Percentiles rank a stretch among this genome's conserved stretches.
Evolutionary conservation across 1,140 invertebrate genomes (phyloP).

Genomic region (Bradynema listronoti): DNA sequence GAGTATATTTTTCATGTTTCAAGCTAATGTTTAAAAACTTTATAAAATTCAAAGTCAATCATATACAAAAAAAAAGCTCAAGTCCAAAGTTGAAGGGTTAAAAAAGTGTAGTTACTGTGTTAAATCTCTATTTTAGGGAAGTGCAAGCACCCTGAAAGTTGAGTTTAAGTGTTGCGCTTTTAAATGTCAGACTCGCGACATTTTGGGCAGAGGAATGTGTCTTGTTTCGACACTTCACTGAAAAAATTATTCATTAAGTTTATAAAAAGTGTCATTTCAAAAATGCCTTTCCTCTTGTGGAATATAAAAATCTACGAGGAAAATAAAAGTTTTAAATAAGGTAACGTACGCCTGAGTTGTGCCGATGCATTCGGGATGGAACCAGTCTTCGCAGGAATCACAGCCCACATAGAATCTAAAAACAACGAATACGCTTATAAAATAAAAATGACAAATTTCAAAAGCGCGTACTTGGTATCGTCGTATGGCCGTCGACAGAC

Average conservation of each 20-base stretch:
- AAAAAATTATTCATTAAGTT: neutral
- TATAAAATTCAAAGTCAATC: no score
- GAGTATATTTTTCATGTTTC: no score
- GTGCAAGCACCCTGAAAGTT: no score
- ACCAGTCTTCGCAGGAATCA: conserved; percentile 96
- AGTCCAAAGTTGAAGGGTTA: no score
- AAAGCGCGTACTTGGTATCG: conserved; percentile 74
- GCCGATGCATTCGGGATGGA: conserved; percentile 91
- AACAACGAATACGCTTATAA: neutral
- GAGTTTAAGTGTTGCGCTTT: no score
- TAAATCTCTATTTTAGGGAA: no score
- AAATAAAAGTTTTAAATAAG: neutral
- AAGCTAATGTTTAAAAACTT: no score
- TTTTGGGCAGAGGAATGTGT: conserved; percentile 5
- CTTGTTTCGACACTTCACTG: neutral
- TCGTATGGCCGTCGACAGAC: conserved; percentile 91
- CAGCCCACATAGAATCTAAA: conserved; percentile 74
- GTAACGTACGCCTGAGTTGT: conserved; percentile 70
- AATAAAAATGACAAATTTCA: neutral
- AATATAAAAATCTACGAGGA: neutral
- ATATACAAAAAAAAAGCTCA: no score
- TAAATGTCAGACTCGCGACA: conserved; percentile 2
- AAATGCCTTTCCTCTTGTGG: neutral
- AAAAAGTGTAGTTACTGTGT: no score
- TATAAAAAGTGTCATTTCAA: neutral